Evolutionary conservation across 1,140 invertebrate species (phyloP), one percentile per base, ranked within the genome.

Genomic region (Holcopasites calliopsidis): DNA sequence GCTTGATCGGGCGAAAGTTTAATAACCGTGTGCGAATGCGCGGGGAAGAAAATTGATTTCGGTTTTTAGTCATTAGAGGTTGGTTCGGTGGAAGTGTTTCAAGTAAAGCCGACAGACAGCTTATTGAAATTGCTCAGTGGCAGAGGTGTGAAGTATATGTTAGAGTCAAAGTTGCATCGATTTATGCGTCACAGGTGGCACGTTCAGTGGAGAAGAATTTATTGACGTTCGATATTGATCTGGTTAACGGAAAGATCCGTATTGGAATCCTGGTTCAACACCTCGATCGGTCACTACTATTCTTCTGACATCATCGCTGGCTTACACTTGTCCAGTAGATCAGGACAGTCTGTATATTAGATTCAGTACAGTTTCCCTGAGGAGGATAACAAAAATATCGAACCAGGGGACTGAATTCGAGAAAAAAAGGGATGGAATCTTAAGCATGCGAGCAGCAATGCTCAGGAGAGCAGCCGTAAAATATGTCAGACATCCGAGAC

Each of bases 401-500:
- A 0, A 57, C 31, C 21, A 35, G n/a, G n/a, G 6, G 18, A 49
- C 35, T 38, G 49, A 10, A 23, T 35, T 7, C 13, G 1, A 47
- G 31, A 65, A 65, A 44, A 35, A 33, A 52, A 47, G 28, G 52
- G 11, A 49, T 35, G 47, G 61, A 28, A n/a, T 44, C 44, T 26
- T 35, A 47, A 40, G 40, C n/a, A 76, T 77, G 62, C 42, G 55
- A n/a, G 26, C 44, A 60, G 50, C 69, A 79, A 61, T 79, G n/a
- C 31, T 40, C 33, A 64, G 33, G 73, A 65, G 73, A 79, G 57
- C 49, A 50, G 57, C 18, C 58, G 60, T 72, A 77, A 85, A 83
- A 78, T 80, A 80, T 77, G 76, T 82, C 79, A 85, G 77, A 79
- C 79, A 78, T 75, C 57, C 57, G 21, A 55, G 55, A 42, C 52